phyloP scores from a whole-genome alignment of 2,113 vertebrate species.

The Hipposideros armiger region DNA sequence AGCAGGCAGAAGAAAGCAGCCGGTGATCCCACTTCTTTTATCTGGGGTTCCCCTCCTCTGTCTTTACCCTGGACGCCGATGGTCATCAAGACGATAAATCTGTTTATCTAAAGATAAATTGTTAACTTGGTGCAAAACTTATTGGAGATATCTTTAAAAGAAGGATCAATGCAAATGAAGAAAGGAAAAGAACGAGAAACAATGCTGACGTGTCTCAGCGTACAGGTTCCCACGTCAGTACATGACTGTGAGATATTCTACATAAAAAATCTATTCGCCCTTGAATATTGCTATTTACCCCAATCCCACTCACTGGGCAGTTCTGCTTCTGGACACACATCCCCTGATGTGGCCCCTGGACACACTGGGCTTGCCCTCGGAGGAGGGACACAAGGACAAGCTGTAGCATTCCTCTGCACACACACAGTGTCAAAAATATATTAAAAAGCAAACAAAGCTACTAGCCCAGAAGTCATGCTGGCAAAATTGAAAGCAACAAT shows the following conservation, averaged over 20 bases:
- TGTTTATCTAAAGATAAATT: background rate
- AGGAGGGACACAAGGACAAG: background rate
- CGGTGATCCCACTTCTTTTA: background rate
- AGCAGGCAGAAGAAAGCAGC: background rate
- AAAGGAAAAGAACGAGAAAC: background rate
- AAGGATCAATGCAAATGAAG: background rate
- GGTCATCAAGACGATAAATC: background rate
- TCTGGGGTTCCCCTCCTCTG: background rate
- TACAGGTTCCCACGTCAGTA: accelerated
- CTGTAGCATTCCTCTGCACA: background rate
- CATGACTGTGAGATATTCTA: background rate
- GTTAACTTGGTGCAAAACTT: background rate
- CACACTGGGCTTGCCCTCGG: background rate
- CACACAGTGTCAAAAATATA: slow-evolving; percentile 9
- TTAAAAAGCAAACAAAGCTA: slow-evolving; percentile 28
- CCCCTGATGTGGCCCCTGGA: background rate
- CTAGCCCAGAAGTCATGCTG: background rate
- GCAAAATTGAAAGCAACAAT: slow-evolving; percentile 50
- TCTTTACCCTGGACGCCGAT: background rate
- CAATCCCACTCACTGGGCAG: background rate
- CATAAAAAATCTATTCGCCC: background rate
- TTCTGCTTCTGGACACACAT: background rate
- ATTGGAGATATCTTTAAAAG: background rate
- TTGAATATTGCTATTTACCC: background rate
- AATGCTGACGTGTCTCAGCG: background rate